Evolutionary conservation across 92 coral and sea anemone genomes (phyloP), one percentile per base, ranked within the genome.

Genomic region (Umimayanthus kanabou): DNA sequence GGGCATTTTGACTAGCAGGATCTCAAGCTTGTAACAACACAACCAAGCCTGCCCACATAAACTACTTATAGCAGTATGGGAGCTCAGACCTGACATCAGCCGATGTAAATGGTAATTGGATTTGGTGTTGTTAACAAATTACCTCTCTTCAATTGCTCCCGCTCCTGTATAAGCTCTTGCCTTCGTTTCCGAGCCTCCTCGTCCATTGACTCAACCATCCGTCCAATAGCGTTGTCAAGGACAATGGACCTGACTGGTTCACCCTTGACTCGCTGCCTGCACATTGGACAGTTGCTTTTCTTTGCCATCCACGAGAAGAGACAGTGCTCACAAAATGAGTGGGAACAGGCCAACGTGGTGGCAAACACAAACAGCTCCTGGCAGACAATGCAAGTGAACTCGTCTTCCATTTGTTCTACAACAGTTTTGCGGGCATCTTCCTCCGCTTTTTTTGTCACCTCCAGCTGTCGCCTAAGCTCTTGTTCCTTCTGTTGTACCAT

Each of bases 371-470:
- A 94, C 77, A 97, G 93, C 71, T 97, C 99, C 77, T 95, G 97
- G 72, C 99, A 97, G 39, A 97, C 90, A 39, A 97, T 95, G 85
- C 99, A 97, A 33, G 96, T 92, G 80, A 97, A 97, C 82, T 97
- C 99, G 77, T 97, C 99, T 82, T 97, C 99, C 99, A 97, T 97
- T 91, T 95, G 92, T 85, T 97, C 98, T 9, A 97, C 94, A 18
- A 97, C 93, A 33, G 92, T 89, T 81, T 95, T 96, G 50, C 97
- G 88, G 14, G 98, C 95, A 74, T 86, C 87, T 76, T 95, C 96
- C 66, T 95, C 96, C 2, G 98, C 99, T 77, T 94, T 95, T 85
- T 90, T 97, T 18, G 99, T 97, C 37, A 93, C 94, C 53, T 97
- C 98, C 40, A 90, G 91, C 73, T 97, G 99, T 49, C 95, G 91